Conservation (phyloP, 2,888 invertebrate species). For the Adelphocoris suturalis region DNA sequence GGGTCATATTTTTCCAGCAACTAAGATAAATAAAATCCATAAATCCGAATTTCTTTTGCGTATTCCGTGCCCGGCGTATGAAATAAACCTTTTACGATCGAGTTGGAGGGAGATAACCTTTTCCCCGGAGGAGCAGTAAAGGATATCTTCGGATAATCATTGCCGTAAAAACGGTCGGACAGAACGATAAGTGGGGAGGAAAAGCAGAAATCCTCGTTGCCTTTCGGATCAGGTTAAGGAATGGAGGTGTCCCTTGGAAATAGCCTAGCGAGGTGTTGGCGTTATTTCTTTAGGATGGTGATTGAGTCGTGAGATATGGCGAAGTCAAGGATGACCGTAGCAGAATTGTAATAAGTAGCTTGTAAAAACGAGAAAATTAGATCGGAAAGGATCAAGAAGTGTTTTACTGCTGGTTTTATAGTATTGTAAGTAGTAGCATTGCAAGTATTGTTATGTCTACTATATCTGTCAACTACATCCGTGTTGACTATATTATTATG, state of each 20-base stretch:
- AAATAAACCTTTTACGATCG: conserved; percentile 28
- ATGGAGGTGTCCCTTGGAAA: conserved; percentile 12
- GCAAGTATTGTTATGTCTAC: too few species aligned
- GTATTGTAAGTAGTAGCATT: too few species aligned
- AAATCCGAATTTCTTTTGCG: conserved; percentile 3
- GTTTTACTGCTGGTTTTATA: too few species aligned
- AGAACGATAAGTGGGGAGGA: conserved; percentile 1
- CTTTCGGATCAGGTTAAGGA: not conserved
- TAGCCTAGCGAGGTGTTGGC: not conserved
- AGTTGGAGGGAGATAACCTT: not conserved
- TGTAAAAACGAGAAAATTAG: too few species aligned
- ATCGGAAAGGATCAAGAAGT: too few species aligned
- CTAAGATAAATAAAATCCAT: conserved; percentile 16
- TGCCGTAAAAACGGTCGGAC: conserved; percentile 31
- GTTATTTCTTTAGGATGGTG: not conserved
- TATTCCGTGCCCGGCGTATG: conserved; percentile 18
- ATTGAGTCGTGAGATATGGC: not conserved
- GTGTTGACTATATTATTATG: too few species aligned
- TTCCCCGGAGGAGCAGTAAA: conserved; percentile 20
- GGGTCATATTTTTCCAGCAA: not conserved
- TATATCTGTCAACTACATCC: too few species aligned
- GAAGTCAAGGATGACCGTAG: not conserved
- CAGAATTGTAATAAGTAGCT: not conserved
- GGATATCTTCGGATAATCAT: conserved; percentile 8
- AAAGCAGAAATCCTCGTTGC: conserved; percentile 10